Evolutionary conservation across 2,888 invertebrate species (phyloP).

Genomic region (Oligia latruncula): DNA sequence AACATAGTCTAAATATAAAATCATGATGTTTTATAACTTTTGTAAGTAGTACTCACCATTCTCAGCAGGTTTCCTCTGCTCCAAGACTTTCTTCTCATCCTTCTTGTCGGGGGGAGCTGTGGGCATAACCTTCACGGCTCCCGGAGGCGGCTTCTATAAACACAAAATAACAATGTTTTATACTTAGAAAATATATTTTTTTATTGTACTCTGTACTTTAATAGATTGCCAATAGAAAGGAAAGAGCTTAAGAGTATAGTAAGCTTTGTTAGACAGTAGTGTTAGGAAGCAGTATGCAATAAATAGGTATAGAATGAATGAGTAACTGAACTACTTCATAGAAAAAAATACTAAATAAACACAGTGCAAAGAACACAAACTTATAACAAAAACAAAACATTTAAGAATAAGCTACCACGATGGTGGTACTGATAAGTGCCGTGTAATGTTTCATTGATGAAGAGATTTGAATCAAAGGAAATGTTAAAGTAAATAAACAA

Average conservation of each 20-base stretch:
- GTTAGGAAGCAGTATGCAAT: slow-evolving; percentile 16
- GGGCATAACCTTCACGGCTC: slow-evolving; percentile 96
- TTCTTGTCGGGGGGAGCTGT: slow-evolving; percentile 91
- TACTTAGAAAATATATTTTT: neutral
- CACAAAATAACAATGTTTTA: slow-evolving; percentile 19
- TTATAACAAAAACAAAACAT: neutral
- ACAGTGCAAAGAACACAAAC: slow-evolving; percentile 9
- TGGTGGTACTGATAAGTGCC: neutral
- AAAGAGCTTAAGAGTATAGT: neutral
- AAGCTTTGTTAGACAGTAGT: slow-evolving; percentile 12
- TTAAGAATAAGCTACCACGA: neutral
- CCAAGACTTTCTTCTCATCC: slow-evolving; percentile 80
- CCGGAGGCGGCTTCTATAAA: slow-evolving; percentile 94
- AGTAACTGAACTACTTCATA: slow-evolving; percentile 4
- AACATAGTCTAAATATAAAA: too few species aligned
- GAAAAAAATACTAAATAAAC: neutral
- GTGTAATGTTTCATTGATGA: neutral
- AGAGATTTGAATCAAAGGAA: neutral
- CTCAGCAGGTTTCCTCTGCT: slow-evolving; percentile 84
- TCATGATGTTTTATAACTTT: too few species aligned
- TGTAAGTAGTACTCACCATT: slow-evolving; percentile 72
- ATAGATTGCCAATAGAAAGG: neutral
- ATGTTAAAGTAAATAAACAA: neutral
- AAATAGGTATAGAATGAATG: neutral
- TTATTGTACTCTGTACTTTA: neutral